Evolutionary conservation across 2,797 vertebrate species (phyloP).

Genomic region (Poecile montanus): DNA sequence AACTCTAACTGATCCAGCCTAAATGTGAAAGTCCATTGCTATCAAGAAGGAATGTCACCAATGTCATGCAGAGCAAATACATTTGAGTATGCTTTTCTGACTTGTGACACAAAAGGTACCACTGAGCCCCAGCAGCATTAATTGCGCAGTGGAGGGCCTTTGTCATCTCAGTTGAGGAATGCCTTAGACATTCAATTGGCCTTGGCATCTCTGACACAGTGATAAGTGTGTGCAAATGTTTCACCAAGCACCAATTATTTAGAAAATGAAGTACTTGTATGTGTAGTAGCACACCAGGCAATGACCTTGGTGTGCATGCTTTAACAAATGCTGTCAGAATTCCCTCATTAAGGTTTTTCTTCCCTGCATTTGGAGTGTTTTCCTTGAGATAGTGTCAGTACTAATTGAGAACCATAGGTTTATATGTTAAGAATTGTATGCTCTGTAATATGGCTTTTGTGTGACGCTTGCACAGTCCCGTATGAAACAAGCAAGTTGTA

Average conservation of each 20-base stretch:
- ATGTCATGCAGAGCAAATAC: background rate
- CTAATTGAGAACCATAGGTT: background rate
- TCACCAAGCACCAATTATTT: background rate
- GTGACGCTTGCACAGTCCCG: background rate
- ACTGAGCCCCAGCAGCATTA: background rate
- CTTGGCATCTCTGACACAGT: constrained; percentile 1
- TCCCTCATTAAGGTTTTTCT: background rate
- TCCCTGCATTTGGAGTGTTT: background rate
- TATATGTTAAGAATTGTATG: background rate
- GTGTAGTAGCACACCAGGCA: background rate
- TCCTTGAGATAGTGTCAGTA: background rate
- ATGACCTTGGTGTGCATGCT: background rate
- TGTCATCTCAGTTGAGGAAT: background rate
- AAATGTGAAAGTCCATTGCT: constrained; percentile 17
- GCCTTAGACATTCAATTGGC: background rate
- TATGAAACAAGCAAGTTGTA: background rate
- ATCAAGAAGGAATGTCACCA: constrained; percentile 49
- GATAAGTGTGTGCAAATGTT: constrained; percentile 27
- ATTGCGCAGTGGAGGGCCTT: background rate
- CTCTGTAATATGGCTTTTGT: background rate
- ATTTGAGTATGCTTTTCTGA: background rate
- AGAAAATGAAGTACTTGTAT: background rate
- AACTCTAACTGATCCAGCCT: background rate
- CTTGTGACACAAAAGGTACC: background rate
- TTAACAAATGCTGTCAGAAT: background rate